Conservation (phyloP, 1,140 invertebrate genomes). For the Cherax destructor region DNA sequence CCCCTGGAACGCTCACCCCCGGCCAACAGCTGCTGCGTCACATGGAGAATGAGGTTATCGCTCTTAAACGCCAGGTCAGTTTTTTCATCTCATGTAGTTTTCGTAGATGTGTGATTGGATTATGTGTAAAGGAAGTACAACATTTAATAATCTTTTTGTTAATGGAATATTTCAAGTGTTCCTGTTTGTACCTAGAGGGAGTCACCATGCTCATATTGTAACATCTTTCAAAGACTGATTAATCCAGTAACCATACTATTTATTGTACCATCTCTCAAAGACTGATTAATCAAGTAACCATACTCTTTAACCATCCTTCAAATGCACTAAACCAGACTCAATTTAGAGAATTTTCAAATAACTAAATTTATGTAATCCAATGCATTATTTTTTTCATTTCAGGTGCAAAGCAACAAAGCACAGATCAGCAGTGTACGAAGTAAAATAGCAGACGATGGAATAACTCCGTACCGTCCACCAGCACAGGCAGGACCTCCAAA, state of each 20-base stretch:
- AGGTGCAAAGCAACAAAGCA: constrained; percentile 95
- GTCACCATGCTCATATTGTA: too few relatives aligned
- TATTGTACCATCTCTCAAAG: too few relatives aligned
- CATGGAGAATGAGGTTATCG: constrained; percentile 94
- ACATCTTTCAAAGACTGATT: too few relatives aligned
- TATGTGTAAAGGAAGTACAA: too few relatives aligned
- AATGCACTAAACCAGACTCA: too few relatives aligned
- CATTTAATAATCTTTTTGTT: too few relatives aligned
- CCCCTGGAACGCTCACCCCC: constrained; percentile 85
- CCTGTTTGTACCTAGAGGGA: too few relatives aligned
- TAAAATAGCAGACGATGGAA: constrained; percentile 82
- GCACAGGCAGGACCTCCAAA: constrained; percentile 84
- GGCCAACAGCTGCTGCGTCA: constrained; percentile 89
- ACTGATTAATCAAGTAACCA: too few relatives aligned
- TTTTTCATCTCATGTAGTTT: neutral
- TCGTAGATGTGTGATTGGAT: neutral
- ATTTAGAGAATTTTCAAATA: too few relatives aligned
- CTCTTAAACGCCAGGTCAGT: constrained; percentile 94
- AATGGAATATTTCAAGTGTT: too few relatives aligned
- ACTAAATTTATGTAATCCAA: neutral
- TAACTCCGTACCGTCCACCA: constrained; percentile 84
- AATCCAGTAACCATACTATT: too few relatives aligned
- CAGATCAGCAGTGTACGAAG: constrained; percentile 92
- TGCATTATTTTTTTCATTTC: constrained; percentile 15
- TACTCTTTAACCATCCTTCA: too few relatives aligned